Conservation (phyloP, 2,888 invertebrate species). For the Spilarctia lutea region DNA sequence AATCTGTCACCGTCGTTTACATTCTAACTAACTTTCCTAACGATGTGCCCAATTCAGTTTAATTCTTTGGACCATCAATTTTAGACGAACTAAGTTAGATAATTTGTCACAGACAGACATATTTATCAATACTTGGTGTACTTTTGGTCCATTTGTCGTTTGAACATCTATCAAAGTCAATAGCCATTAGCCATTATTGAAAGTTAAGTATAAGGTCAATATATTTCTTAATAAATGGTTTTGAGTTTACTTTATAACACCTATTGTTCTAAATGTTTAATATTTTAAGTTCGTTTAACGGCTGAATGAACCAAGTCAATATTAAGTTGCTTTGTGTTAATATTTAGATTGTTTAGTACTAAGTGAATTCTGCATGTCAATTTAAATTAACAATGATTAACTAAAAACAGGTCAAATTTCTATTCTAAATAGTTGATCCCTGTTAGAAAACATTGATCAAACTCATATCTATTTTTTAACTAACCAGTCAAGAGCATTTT, state of each 20-base stretch:
- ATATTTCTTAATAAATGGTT: not conserved
- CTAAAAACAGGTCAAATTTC: too few species aligned
- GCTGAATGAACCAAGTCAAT: too few species aligned
- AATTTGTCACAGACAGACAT: not conserved
- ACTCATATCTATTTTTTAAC: too few species aligned
- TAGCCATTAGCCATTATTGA: not conserved
- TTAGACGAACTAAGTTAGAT: not conserved
- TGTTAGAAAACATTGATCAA: too few species aligned
- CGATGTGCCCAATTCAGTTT: not conserved
- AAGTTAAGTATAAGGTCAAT: not conserved
- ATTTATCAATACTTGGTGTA: not conserved
- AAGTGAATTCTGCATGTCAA: too few species aligned
- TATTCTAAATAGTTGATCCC: too few species aligned
- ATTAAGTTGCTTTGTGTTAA: too few species aligned
- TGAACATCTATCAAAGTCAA: constrained; percentile 1
- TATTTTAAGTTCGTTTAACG: too few species aligned
- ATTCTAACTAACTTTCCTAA: not conserved
- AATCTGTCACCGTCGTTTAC: not conserved
- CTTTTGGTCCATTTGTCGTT: not conserved
- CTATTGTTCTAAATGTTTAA: too few species aligned
- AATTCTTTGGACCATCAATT: not conserved
- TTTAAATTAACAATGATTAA: too few species aligned
- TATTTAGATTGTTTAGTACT: too few species aligned
- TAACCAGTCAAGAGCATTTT: too few species aligned
- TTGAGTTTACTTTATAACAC: not conserved